Evolutionary conservation across 2,113 vertebrate species (phyloP).

Genomic region (Macquaria australasica): DNA sequence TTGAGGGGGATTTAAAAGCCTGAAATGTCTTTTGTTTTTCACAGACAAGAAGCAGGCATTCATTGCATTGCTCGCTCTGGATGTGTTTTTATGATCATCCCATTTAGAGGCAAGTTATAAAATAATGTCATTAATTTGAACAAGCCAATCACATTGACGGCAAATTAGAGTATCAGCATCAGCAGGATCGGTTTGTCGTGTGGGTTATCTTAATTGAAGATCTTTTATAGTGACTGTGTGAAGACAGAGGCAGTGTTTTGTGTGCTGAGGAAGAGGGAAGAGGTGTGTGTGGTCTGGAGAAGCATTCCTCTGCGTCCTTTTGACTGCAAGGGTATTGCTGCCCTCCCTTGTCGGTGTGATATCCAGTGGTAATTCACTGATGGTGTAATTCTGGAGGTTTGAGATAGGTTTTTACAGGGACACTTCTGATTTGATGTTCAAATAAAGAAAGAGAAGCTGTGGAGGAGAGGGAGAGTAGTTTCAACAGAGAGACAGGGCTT

Average conservation of each 20-base stretch:
- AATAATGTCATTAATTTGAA: conserved; percentile 29
- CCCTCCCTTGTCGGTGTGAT: conserved; percentile 52
- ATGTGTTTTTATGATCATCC: conserved; percentile 14
- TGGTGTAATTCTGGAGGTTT: conserved; percentile 52
- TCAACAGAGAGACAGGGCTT: neutral
- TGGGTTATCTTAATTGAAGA: conserved; percentile 43
- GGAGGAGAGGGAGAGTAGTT: conserved; percentile 3
- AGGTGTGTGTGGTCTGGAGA: conserved; percentile 46
- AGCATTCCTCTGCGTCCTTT: conserved; percentile 75
- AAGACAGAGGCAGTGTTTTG: conserved; percentile 37
- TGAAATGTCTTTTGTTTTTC: conserved; percentile 59
- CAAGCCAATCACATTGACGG: conserved; percentile 20
- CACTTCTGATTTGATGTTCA: neutral
- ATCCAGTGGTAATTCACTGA: conserved; percentile 34
- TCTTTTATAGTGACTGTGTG: conserved; percentile 52
- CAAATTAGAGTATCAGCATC: neutral
- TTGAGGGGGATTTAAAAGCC: conserved; percentile 11
- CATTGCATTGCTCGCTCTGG: neutral
- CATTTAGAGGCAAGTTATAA: conserved; percentile 17
- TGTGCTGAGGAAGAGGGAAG: conserved; percentile 2
- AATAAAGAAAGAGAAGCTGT: neutral
- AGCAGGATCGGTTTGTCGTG: conserved; percentile 24
- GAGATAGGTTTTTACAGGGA: neutral
- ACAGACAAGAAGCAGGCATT: conserved; percentile 18
- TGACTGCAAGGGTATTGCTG: conserved; percentile 71